Conservation (phyloP, 30 jellyfish, hydroid and myxozoan species). For the Rhopilema esculentum region DNA sequence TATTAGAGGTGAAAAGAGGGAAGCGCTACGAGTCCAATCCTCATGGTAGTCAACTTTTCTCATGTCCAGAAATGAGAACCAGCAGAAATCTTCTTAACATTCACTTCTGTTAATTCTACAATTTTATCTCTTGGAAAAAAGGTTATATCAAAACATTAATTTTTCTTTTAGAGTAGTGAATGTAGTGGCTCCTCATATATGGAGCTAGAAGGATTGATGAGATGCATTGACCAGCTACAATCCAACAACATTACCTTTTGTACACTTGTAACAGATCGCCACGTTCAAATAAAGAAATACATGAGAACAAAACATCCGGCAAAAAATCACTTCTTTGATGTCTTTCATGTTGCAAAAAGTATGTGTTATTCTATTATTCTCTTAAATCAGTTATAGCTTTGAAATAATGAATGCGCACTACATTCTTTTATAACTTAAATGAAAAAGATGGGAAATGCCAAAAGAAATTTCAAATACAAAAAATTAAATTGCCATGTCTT, state of each 20-base stretch:
- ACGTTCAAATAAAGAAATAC: neutral
- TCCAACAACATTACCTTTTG: neutral
- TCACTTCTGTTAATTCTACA: neutral
- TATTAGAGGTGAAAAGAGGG: neutral
- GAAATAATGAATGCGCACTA: neutral
- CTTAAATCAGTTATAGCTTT: neutral
- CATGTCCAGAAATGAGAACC: neutral
- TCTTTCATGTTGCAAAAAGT: neutral
- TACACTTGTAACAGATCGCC: neutral
- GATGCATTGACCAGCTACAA: neutral
- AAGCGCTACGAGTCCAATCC: neutral
- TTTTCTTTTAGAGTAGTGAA: neutral
- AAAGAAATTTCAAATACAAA: neutral
- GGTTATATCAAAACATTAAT: neutral
- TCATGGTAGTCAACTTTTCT: neutral
- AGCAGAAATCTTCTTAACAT: neutral
- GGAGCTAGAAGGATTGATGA: neutral
- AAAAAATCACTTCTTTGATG: neutral
- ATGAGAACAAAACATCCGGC: neutral
- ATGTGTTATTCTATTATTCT: neutral
- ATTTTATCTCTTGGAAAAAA: neutral
- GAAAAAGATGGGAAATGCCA: neutral
- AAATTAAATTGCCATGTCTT: neutral
- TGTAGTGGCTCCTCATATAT: neutral
- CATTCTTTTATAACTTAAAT: neutral